Evolutionary conservation across 2,113 vertebrate species (phyloP), one percentile per base, ranked within the genome.

Genomic region (Gopherus flavomarginatus): DNA sequence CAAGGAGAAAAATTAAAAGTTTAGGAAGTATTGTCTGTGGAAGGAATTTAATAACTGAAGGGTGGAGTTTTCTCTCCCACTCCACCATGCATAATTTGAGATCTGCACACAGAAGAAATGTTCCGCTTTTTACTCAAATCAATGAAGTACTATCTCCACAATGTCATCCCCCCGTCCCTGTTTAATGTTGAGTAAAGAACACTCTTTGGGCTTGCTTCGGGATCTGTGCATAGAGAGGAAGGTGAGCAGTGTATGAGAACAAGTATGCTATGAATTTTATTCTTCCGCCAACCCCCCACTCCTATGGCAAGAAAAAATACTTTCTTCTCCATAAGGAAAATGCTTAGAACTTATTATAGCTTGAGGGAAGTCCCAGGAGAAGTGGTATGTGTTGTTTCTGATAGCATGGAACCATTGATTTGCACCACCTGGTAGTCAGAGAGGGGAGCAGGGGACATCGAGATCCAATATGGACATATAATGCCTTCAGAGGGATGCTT

Each of bases 291-390:
- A n/a, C 19, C 3, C 31, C 13, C 9, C 7, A 42, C 24, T 2
- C 16, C 7, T 17, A 4, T 80, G 69, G 53, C 24, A 91, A 92
- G 90, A 7, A 90, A 17, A 49, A 14, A 21, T n/a, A 82, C 3
- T 69, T 93, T 62, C 17, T 3, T 9, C 56, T 94, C 5, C 49
- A 72, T 26, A 75, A 81, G 54, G 87, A 81, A 95, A 92, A 72
- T 11, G 17, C 21, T 31, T 7, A 29, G 6, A 29, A 91, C 90
- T 16, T 24, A 17, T 75, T 87, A 81, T n/a, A 69, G 62, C 14
- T 69, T 26, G 11, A 69, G 50, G 42, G 42, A 91, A 82, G 2
- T 42, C 11, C 4, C 4, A 27, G 50, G 62, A 75, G 77, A 8
- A 87, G 16, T 38, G 81, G 3, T 4, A 22, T 31, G 47, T 83